A percentile compares a stretch with the other conserved stretches of the same genome.
These are phyloP conservation scores for Osmoderma eremita DNA, from an alignment of 2,888 invertebrate species.

Conservation along the genomic window DNA sequence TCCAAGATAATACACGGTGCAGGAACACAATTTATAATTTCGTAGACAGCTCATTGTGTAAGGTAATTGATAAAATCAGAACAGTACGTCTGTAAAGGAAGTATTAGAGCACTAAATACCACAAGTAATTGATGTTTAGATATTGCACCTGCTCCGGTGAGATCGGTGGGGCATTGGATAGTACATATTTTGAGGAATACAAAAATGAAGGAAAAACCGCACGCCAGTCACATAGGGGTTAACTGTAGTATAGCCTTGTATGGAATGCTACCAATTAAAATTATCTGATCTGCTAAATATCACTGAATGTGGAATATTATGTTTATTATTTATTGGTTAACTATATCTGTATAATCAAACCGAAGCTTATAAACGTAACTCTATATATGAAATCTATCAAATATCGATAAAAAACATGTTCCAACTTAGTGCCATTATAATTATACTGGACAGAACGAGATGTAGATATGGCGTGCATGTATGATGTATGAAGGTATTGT, in stretches of 20 bases:
- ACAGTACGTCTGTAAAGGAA: conserved; percentile 41
- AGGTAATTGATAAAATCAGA: conserved; percentile 43
- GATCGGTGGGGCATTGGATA: conserved; percentile 17
- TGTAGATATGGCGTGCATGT: conserved; percentile 2
- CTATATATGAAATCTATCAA: conserved; percentile 25
- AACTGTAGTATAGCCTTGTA: conserved; percentile 40
- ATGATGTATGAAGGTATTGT: conserved; percentile 15
- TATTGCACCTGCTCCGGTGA: conserved; percentile 37
- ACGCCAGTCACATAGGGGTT: conserved; percentile 28
- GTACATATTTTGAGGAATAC: conserved; percentile 1
- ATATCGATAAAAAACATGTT: conserved; percentile 28
- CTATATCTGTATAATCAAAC: conserved; percentile 13
- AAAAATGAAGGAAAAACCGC: conserved; percentile 20
- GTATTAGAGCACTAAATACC: conserved; percentile 41
- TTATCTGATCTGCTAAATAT: conserved; percentile 39
- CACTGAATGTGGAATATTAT: conserved; percentile 35
- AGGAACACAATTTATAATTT: conserved; percentile 43
- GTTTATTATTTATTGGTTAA: conserved; percentile 30
- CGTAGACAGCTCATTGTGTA: conserved; percentile 43
- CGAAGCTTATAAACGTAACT: background rate
- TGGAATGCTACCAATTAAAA: conserved; percentile 40
- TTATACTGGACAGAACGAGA: conserved; percentile 16
- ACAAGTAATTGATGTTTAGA: conserved; percentile 39
- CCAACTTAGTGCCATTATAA: conserved; percentile 38
- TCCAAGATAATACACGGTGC: conserved; percentile 34